A percentile compares a stretch with the other conserved stretches of the same genome.
Conservation (phyloP, 2,113 vertebrate genomes). For the Rhinogobius similis region DNA sequence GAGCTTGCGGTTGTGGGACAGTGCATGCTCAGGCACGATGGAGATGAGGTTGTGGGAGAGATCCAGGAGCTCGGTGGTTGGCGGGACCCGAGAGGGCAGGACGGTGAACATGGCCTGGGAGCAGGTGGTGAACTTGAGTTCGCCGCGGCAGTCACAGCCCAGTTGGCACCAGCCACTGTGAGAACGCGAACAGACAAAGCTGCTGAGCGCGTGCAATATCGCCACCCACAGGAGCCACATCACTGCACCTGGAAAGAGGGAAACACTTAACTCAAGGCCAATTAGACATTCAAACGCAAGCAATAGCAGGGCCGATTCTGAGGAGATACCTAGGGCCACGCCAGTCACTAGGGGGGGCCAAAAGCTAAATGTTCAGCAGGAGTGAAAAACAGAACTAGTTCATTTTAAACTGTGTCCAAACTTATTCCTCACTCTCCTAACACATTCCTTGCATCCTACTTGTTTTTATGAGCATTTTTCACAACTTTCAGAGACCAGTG, state of each 20-base stretch:
- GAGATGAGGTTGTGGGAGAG: conserved; percentile 77
- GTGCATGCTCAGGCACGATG: conserved; percentile 53
- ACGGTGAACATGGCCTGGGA: conserved; percentile 53
- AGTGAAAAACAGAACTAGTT: too few relatives aligned
- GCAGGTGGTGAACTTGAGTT: conserved; percentile 76
- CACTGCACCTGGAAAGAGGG: background rate
- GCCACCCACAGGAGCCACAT: conserved; percentile 56
- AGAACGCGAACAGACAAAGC: conserved; percentile 18
- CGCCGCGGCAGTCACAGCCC: conserved; percentile 70
- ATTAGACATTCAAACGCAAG: background rate
- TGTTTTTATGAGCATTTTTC: too few relatives aligned
- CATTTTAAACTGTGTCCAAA: too few relatives aligned
- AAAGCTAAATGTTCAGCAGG: too few relatives aligned
- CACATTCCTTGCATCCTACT: too few relatives aligned
- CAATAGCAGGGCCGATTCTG: background rate
- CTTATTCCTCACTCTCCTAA: too few relatives aligned
- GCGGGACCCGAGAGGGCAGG: conserved; percentile 60
- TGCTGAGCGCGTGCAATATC: conserved; percentile 2
- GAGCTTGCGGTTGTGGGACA: conserved; percentile 70
- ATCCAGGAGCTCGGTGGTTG: conserved; percentile 77
- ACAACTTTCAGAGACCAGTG: too few relatives aligned
- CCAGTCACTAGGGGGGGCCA: too few relatives aligned
- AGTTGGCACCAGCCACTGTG: conserved; percentile 42
- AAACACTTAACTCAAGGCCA: background rate
- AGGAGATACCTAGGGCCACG: too few relatives aligned